Evolutionary conservation across 2,797 vertebrate species (phyloP).

Genomic region (Acipenser oxyrinchus): DNA sequence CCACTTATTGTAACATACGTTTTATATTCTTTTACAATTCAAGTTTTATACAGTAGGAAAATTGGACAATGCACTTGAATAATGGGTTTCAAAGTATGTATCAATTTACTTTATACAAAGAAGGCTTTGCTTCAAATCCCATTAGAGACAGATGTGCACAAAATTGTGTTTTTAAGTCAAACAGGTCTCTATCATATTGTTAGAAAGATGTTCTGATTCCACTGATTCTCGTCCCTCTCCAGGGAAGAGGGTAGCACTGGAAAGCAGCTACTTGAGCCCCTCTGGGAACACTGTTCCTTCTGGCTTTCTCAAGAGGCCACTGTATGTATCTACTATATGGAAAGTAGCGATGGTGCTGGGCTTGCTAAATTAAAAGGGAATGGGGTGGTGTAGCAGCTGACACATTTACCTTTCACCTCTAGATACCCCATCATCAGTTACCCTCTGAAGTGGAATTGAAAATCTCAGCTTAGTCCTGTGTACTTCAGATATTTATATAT

Average conservation of each 20-base stretch:
- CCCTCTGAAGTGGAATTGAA: no score
- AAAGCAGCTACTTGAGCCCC: not conserved
- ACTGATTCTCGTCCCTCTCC: not conserved
- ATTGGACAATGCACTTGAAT: not conserved
- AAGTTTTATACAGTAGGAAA: not conserved
- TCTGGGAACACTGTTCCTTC: not conserved
- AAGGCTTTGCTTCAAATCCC: conserved; percentile 1
- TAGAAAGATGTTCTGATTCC: not conserved
- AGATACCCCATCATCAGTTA: not conserved
- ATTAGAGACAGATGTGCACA: conserved; percentile 3
- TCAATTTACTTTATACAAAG: not conserved
- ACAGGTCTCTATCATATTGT: conserved; percentile 2
- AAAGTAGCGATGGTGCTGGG: not conserved
- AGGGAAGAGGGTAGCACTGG: not conserved
- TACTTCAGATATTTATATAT: no score
- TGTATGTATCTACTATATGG: not conserved
- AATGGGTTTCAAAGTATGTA: not conserved
- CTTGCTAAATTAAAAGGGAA: conserved; percentile 1
- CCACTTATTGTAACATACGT: no score
- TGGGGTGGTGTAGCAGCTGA: not conserved
- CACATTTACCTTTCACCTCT: not conserved
- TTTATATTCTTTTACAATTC: no score
- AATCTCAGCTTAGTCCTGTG: no score
- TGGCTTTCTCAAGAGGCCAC: conserved; percentile 2
- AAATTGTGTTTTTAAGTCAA: conserved; percentile 1